Evolutionary conservation across 2,797 vertebrate genomes (phyloP), one percentile per base, ranked within the genome.

Genomic region (Rhynchonycteris naso): DNA sequence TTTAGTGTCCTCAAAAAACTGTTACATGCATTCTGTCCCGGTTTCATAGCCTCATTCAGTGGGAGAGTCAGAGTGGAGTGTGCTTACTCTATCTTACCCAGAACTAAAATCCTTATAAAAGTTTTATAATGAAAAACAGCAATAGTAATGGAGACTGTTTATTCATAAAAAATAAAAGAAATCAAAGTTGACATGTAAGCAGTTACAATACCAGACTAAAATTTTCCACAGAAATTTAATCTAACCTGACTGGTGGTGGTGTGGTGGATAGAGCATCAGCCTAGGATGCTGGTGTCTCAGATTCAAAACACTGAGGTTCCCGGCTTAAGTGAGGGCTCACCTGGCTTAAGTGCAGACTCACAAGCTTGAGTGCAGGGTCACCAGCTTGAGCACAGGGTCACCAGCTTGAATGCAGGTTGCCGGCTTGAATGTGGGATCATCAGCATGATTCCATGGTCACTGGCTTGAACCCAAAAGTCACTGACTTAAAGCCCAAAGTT

Each of bases 81-180:
- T 94, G 26, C 58, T 82, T 76, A 87, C 18, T 81, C 58, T 59
- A 85, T 52, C 78, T 81, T 71, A 88, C 35, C 24, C 13, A 26
- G 68, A 94, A 93, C 43, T 93, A 58, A 72, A 90, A 85, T 93
- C 72, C 65, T 47, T 71, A 56, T 30, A 78, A 61, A 79, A 79
- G 79, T 90, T 88, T 79, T 65, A 7, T 65, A 56, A 58, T 72
- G 72, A 85, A 81, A 81, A 80, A 76, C 59, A 75, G 3, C 5
- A 16, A 68, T 68, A 91, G 54, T 58, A 69, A 82, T 14, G 28
- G n/a, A 74, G 26, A 59, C 21, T 81, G 22, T 92, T 66, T 61
- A 33, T 16, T 52, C 38, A n/a, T 43, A 69, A 92, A 92, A 92
- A 47, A 59, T 38, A 26, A 66, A 22, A 35, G 38, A 59, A n/a